These are phyloP conservation scores for Neelides folsomi DNA, from an alignment of 2,888 invertebrate species.

Conservation along the genomic window DNA sequence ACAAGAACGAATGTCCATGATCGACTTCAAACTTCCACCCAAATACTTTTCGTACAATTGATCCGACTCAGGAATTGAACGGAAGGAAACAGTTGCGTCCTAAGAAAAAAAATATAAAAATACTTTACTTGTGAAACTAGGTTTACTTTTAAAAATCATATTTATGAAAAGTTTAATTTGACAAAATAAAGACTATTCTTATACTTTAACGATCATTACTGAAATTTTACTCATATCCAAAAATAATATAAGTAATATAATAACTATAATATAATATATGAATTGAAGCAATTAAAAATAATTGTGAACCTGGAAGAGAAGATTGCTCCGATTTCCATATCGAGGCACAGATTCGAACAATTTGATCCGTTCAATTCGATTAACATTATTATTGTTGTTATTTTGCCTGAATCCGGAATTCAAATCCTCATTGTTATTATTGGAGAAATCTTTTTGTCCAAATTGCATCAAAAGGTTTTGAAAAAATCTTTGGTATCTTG, in stretches of 20 bases:
- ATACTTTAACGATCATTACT: too few relatives aligned
- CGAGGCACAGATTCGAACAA: constrained; percentile 58
- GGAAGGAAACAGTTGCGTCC: constrained; percentile 59
- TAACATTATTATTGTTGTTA: constrained; percentile 38
- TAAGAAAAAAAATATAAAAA: constrained; percentile 39
- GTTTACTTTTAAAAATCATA: too few relatives aligned
- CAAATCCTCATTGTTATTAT: constrained; percentile 15
- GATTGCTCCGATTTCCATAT: constrained; percentile 56
- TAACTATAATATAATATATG: neutral
- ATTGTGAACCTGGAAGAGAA: constrained; percentile 61
- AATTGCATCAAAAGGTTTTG: constrained; percentile 34
- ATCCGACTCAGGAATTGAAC: constrained; percentile 52
- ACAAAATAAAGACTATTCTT: too few relatives aligned
- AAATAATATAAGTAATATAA: constrained; percentile 9
- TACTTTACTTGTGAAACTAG: too few relatives aligned
- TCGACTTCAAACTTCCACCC: constrained; percentile 52
- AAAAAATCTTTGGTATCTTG: constrained; percentile 38
- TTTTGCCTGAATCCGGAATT: constrained; percentile 32
- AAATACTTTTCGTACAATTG: constrained; percentile 66
- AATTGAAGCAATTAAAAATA: too few relatives aligned
- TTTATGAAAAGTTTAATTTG: too few relatives aligned
- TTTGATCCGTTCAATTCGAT: constrained; percentile 37
- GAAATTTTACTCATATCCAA: too few relatives aligned
- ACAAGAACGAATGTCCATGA: constrained; percentile 64
- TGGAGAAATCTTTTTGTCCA: constrained; percentile 13